A percentile compares a stretch with the other conserved stretches of the same genome.
These are phyloP conservation scores for Trachymyrmex septentrionalis DNA, from an alignment of 1,140 invertebrate species.

Conservation along the genomic window DNA sequence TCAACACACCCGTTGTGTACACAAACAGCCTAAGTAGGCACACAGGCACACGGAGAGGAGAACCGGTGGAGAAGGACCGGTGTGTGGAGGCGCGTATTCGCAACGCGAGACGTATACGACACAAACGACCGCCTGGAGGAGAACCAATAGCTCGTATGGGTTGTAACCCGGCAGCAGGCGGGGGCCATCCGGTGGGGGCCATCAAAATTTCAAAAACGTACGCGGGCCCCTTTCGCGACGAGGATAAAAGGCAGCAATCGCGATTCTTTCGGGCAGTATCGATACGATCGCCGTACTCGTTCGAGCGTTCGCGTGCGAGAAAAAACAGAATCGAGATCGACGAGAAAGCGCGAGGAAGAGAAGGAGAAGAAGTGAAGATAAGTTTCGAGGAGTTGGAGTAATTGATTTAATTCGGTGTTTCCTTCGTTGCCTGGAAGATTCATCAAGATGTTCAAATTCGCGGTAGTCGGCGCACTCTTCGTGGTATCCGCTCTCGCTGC, in stretches of 20 bases:
- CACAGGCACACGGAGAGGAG: constrained; percentile 47
- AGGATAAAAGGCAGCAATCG: constrained; percentile 87
- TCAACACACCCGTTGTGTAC: constrained; percentile 56
- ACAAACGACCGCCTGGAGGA: constrained; percentile 69
- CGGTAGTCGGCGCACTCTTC: constrained; percentile 85
- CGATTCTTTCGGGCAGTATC: constrained; percentile 86
- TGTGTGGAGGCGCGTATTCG: constrained; percentile 49
- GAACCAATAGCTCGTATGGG: constrained; percentile 81
- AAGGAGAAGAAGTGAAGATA: constrained; percentile 11
- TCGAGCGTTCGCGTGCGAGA: constrained; percentile 70
- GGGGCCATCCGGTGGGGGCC: constrained; percentile 90
- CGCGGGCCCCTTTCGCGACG: constrained; percentile 86
- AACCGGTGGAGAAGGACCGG: constrained; percentile 57
- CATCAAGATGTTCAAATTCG: constrained; percentile 87
- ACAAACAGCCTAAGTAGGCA: constrained; percentile 48
- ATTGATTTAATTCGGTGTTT: constrained; percentile 26
- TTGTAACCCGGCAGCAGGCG: constrained; percentile 69
- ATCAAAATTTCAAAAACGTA: constrained; percentile 88
- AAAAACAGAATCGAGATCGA: not conserved
- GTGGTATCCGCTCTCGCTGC: constrained; percentile 85
- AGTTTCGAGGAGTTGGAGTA: constrained; percentile 43
- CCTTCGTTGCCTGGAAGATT: not conserved
- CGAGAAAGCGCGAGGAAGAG: constrained; percentile 33
- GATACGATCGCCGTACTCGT: constrained; percentile 85
- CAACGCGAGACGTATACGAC: constrained; percentile 67